A percentile compares a stretch with the other conserved stretches of the same genome.
Evolutionary conservation across 2,113 vertebrate genomes (phyloP).

Genomic region (Phocoena sinus): DNA sequence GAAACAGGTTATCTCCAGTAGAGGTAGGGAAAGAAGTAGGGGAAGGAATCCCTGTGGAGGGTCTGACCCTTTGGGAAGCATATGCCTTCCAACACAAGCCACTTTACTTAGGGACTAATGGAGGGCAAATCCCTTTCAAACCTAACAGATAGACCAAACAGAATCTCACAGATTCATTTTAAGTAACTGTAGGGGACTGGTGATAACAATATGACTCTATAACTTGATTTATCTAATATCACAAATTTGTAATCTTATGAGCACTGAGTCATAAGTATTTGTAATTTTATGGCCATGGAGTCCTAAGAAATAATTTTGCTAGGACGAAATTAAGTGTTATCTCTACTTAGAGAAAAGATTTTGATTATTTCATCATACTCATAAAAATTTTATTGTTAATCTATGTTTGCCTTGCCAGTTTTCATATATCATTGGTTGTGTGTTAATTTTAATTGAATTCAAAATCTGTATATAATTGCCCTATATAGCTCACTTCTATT

Average conservation of each 20-base stretch:
- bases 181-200: not conserved
- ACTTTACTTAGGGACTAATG: not conserved
- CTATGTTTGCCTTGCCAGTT: not conserved
- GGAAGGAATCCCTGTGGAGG: too few relatives aligned
- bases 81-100: not conserved
- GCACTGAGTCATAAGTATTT: not conserved
- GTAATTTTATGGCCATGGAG: not conserved
- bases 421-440: not conserved
- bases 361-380: not conserved
- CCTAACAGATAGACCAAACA: not conserved
- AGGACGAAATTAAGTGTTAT: not conserved
- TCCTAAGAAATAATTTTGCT: not conserved
- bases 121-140: not conserved
- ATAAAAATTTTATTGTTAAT: not conserved
- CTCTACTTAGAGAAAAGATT: not conserved
- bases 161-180: not conserved
- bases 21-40: too few relatives aligned
- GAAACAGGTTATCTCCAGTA: not conserved
- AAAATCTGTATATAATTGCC: not conserved
- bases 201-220: not conserved
- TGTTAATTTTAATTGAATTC: slow-evolving; percentile 15
- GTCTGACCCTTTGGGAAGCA: not conserved
- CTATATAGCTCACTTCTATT: not conserved
- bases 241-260: not conserved
- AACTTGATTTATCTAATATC: not conserved